Base-by-base conservation (phyloP, 2,888 invertebrate genomes). In the Dusona sp. region DNA sequence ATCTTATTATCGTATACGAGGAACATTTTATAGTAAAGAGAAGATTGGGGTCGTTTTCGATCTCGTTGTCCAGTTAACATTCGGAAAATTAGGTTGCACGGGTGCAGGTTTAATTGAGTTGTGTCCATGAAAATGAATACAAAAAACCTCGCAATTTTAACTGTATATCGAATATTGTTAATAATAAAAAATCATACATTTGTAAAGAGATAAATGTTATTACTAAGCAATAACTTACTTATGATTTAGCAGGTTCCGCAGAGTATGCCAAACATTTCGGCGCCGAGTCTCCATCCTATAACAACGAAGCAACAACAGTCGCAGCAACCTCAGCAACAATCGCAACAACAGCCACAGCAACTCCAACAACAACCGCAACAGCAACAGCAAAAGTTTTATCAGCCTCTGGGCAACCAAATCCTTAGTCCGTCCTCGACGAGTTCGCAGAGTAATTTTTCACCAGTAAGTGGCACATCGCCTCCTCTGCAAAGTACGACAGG, bases 391-490 rank as follows among this genome's bases (percentile, higher is more conserved):
- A 92, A 92, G 84, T 90, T 91, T 84, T 92, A 92, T 88, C 92
- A 91, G 70, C 89, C 90, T 72, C 91, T 92, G 78, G 90, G 89
- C 81, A 91, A 89, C 88, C 94, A 93, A 86, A 92, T 92, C 86
- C 84, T 91, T 78, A 93, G 90, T 93, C 94, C 93, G 92, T 93
- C 93, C 91, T 91, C 90, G 87, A 90, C 91, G 73, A 92, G 88
- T 83, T 89, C 91, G 79, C 91, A 90, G 84, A 92, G 89, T 48
- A 84, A 78, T 79, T 93, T 93, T 86, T 89, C 91, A n/a, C 84
- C 89, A n/a, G 48, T 85, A 19, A 88, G 57, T 78, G 87, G 51
- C 11, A 80, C 82, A 7, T 79, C 87, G 16, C 86, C 89, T 36
- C 81, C 88, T 0, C 48, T 91, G 61, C 92, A 92, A 82, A 88